Evolutionary conservation across 2,888 invertebrate species (phyloP), one percentile per base, ranked within the genome.

Genomic region (Onthophagus sagittarius): DNA sequence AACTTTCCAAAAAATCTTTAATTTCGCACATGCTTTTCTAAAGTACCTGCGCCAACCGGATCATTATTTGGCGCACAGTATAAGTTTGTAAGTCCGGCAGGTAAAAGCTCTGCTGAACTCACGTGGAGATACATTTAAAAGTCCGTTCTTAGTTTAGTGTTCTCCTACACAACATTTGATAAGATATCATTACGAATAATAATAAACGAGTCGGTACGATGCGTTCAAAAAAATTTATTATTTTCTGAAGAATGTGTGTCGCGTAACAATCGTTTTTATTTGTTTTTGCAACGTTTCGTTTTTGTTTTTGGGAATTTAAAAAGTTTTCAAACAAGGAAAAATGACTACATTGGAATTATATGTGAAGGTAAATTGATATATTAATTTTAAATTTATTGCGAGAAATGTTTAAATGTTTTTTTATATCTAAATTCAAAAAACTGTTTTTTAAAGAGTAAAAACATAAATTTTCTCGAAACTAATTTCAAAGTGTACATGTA

Each of bases 21-120:
- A 77, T 80, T 79, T 77, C 77, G 80, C 80, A 79, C 82, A 82
- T 82, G 82, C 75, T 79, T 77, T 74, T 76, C 77, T 73, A 70
- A 73, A 73, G 72, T 75, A 73, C 62, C 75, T 77, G 76, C 77
- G 76, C 76, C 23, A 72, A 75, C 72, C 39, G n/a, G 67, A n/a
- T 67, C 23, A 4, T 15, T 5, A 31, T 67, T 23, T 23, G 7
- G 67, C 67, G 67, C 67, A 67, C 67, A 67, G 67, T 67, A 11
- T 11, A 53, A 53, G 71, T 71, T 71, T 73, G 69, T 71, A 14
- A 62, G n/a, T 70, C 23, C 63, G 31, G 70, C 62, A 11, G 62
- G 62, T 15, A 53, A 62, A 15, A 13, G 9, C 9, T 23, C 70
- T 39, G 70, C 13, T 32, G 32, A n/a, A 13, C 14, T 39, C 70